phyloP scores from a whole-genome alignment of 2,888 invertebrate species.

The Trichopria drosophilae region DNA sequence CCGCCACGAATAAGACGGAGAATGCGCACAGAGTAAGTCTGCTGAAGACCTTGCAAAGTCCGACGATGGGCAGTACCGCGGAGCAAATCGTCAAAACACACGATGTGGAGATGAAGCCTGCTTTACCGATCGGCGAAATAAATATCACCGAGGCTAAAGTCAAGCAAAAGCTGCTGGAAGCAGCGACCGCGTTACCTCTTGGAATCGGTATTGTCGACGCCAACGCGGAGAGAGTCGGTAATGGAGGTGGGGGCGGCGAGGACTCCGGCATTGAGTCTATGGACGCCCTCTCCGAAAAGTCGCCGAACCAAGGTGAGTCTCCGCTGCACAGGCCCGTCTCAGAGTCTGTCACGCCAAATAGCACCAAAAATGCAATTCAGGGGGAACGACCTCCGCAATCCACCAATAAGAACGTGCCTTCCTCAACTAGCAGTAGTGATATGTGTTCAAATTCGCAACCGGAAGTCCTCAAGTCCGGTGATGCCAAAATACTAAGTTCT shows the following conservation, averaged over 20 bases:
- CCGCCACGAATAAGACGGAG: constrained; percentile 40
- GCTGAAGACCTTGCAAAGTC: constrained; percentile 42
- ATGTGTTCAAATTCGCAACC: constrained; percentile 57
- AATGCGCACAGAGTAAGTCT: constrained; percentile 49
- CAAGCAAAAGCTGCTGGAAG: constrained; percentile 64
- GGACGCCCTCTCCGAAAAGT: constrained; percentile 91
- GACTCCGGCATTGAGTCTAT: constrained; percentile 91
- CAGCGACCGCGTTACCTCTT: constrained; percentile 38
- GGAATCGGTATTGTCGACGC: constrained; percentile 45
- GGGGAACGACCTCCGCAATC: constrained; percentile 56
- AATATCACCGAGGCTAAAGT: constrained; percentile 63
- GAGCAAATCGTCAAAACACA: constrained; percentile 30
- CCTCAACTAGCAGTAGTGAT: constrained; percentile 54
- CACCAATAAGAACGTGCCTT: constrained; percentile 59
- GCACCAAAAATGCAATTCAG: constrained; percentile 41
- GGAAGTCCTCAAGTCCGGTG: constrained; percentile 51
- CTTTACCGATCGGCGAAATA: constrained; percentile 58
- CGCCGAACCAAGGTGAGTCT: constrained; percentile 84
- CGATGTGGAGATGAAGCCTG: constrained; percentile 38
- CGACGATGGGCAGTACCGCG: constrained; percentile 32
- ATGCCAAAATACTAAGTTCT: constrained; percentile 46
- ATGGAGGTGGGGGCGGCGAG: constrained; percentile 67
- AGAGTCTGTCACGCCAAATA: constrained; percentile 43
- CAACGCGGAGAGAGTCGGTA: constrained; percentile 44
- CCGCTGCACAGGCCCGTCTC: constrained; percentile 60